A percentile compares a stretch with the other conserved stretches of the same genome.
Conservation (phyloP, 2,888 invertebrate genomes). For the Nymphalis c-album region DNA sequence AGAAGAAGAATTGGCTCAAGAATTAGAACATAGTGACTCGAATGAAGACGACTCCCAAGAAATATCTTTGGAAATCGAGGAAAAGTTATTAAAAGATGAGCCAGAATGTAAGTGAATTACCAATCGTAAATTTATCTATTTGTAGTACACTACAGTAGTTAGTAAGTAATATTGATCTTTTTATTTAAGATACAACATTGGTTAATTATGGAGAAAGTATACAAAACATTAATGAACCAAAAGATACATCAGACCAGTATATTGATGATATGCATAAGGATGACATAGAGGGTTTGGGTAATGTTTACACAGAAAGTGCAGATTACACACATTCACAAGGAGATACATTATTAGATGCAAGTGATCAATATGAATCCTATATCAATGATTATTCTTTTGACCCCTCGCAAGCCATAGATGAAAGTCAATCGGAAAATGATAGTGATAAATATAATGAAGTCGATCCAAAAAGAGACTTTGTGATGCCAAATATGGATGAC, state of each 20-base stretch:
- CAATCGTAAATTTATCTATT: neutral
- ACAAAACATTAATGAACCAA: slow-evolving; percentile 54
- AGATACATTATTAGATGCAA: slow-evolving; percentile 56
- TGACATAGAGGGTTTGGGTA: slow-evolving; percentile 72
- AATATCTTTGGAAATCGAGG: slow-evolving; percentile 75
- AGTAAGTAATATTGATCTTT: slow-evolving; percentile 26
- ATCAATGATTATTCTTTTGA: slow-evolving; percentile 71
- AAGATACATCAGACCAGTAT: slow-evolving; percentile 56
- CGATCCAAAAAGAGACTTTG: slow-evolving; percentile 48
- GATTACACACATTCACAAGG: slow-evolving; percentile 59
- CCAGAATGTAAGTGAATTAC: slow-evolving; percentile 63
- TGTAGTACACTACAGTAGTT: slow-evolving; percentile 5
- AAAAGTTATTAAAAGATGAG: slow-evolving; percentile 75
- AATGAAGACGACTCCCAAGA: slow-evolving; percentile 76
- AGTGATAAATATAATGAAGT: slow-evolving; percentile 48
- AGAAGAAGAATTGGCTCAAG: slow-evolving; percentile 74
- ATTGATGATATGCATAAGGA: slow-evolving; percentile 66
- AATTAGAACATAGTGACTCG: slow-evolving; percentile 76
- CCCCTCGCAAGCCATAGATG: slow-evolving; percentile 51
- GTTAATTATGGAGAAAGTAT: slow-evolving; percentile 69
- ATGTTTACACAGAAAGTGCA: slow-evolving; percentile 68
- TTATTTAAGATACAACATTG: slow-evolving; percentile 67
- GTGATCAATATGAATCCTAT: slow-evolving; percentile 68
- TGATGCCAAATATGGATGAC: slow-evolving; percentile 56
- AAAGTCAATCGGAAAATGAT: slow-evolving; percentile 45